A percentile compares a stretch with the other conserved stretches of the same genome.
phyloP scores from a whole-genome alignment of 2,888 invertebrate genomes.

The Lamellibrachia columna region DNA sequence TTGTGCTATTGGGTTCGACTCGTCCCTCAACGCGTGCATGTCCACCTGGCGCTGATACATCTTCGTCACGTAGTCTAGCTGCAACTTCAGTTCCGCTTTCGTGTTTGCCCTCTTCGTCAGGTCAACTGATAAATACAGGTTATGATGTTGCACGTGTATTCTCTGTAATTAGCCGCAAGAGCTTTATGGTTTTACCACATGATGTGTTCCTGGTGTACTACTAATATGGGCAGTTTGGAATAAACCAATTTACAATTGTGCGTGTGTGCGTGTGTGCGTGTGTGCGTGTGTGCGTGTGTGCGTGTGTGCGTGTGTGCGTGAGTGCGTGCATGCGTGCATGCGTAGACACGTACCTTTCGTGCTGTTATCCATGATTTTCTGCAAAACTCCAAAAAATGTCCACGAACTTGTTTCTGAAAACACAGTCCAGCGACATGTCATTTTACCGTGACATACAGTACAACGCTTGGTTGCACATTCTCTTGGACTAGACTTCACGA shows the following conservation, averaged over 20 bases:
- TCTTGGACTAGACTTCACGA: too few species aligned
- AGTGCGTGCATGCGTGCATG: too few species aligned
- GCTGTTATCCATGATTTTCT: too few species aligned
- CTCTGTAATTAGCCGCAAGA: too few species aligned
- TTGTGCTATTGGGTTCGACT: neutral
- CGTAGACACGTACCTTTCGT: too few species aligned
- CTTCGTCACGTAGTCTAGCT: neutral
- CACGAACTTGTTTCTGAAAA: too few species aligned
- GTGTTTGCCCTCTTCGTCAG: neutral
- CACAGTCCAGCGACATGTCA: too few species aligned
- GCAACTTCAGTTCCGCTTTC: neutral
- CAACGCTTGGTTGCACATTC: too few species aligned
- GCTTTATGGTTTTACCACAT: neutral
- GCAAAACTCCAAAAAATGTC: too few species aligned
- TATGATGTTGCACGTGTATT: neutral
- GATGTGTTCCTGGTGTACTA: neutral
- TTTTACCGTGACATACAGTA: too few species aligned
- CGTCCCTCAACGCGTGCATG: neutral
- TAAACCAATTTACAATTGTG: neutral
- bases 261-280: neutral
- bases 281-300: neutral
- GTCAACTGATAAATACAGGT: neutral
- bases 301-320: too few species aligned
- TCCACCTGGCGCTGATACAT: neutral
- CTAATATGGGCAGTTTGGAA: too few species aligned